These are phyloP conservation scores for Parascotia fuliginaria DNA, from an alignment of 2,888 invertebrate species.

Conservation along the genomic window DNA sequence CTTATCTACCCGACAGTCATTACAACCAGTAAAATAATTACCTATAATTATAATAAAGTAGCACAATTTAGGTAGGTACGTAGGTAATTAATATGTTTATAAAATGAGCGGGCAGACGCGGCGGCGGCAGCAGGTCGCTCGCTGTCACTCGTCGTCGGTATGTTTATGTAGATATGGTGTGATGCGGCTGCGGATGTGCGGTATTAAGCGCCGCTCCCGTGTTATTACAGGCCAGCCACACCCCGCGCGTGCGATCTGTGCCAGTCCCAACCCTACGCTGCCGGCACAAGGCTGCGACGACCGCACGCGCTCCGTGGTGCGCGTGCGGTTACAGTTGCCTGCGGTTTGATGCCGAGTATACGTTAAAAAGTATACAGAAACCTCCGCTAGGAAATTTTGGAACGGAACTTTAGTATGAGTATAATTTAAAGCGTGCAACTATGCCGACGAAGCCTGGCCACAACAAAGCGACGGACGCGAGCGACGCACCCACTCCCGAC, in stretches of 20 bases:
- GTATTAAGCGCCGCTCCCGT: not conserved
- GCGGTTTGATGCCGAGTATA: conserved; percentile 50
- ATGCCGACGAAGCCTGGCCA: too few species aligned
- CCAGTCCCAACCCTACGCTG: not conserved
- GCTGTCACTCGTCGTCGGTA: not conserved
- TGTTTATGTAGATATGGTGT: not conserved
- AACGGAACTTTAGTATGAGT: too few species aligned
- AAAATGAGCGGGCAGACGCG: too few species aligned
- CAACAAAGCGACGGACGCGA: too few species aligned
- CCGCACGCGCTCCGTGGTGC: not conserved
- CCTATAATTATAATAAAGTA: too few species aligned
- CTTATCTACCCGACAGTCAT: too few species aligned
- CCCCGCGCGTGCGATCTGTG: not conserved
- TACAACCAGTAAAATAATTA: too few species aligned
- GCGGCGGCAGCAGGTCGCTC: too few species aligned
- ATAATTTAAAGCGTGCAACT: too few species aligned
- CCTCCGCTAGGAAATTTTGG: not conserved
- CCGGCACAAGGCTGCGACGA: not conserved
- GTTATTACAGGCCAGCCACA: not conserved
- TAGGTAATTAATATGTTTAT: too few species aligned
- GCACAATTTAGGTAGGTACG: too few species aligned
- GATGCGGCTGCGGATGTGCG: not conserved
- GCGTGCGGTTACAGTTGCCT: conserved; percentile 43
- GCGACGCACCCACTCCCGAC: too few species aligned
- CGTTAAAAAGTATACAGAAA: conserved; percentile 43